A percentile compares a stretch with the other conserved stretches of the same genome.
Evolutionary conservation across 2,797 vertebrate genomes (phyloP).

Genomic region (Myotis planiceps): DNA sequence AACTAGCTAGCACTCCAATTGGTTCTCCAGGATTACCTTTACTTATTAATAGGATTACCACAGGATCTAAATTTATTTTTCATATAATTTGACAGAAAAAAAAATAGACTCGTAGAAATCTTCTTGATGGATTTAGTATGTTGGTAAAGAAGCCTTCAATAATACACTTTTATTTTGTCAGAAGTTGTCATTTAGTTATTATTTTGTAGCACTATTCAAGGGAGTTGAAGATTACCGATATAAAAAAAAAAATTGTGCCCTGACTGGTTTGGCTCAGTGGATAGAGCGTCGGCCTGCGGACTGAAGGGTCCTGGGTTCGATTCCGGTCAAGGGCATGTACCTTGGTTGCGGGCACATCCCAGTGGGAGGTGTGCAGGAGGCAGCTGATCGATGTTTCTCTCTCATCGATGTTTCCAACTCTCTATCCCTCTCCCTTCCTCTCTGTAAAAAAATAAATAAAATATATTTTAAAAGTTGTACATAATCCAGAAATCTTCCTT

Average conservation of each 20-base stretch:
- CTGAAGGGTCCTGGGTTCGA: no score
- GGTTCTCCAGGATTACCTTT: not conserved
- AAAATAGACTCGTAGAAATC: not conserved
- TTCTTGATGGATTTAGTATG: not conserved
- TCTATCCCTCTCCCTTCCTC: no score
- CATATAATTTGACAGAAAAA: constrained; percentile 12
- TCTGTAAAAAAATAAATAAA: no score
- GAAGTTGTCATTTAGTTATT: not conserved
- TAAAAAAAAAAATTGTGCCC: constrained; percentile 18
- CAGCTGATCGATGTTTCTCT: no score
- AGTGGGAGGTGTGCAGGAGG: no score
- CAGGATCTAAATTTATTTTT: not conserved
- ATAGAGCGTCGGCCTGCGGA: no score
- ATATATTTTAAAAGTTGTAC: no score
- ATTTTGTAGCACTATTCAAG: not conserved
- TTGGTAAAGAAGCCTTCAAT: not conserved
- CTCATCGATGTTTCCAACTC: no score
- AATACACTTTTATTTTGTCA: not conserved
- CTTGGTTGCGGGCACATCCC: no score
- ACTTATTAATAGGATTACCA: not conserved
- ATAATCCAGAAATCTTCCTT: not conserved
- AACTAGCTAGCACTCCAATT: not conserved
- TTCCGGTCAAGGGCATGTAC: no score
- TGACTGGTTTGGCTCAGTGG: no score
- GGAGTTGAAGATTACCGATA: not conserved